phyloP scores from a whole-genome alignment of 2,888 invertebrate genomes.

The Stratiomys singularior region DNA sequence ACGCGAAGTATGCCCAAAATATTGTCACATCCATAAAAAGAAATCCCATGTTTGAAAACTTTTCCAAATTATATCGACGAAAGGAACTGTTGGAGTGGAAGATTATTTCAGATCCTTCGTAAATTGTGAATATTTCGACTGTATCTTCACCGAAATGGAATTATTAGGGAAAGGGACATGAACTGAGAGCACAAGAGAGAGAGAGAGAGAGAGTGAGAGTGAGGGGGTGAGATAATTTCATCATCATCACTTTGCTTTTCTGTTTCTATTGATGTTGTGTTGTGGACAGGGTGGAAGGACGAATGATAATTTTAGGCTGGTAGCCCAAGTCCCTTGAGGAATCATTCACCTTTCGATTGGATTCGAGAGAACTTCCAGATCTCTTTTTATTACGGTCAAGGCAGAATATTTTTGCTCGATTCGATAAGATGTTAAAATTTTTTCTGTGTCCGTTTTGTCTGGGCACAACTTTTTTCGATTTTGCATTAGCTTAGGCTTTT shows the following conservation, averaged over 20 bases:
- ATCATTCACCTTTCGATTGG: slow-evolving; percentile 6
- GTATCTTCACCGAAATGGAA: too few species aligned
- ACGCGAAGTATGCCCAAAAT: neutral
- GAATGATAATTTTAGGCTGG: neutral
- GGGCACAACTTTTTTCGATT: too few species aligned
- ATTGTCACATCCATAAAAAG: neutral
- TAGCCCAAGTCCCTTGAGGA: neutral
- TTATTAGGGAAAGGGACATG: too few species aligned
- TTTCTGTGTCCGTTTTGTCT: too few species aligned
- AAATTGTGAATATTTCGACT: too few species aligned
- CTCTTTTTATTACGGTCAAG: slow-evolving; percentile 7
- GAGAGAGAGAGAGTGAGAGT: too few species aligned
- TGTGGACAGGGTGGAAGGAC: too few species aligned
- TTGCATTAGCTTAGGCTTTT: too few species aligned
- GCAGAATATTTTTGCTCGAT: neutral
- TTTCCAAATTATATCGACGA: neutral
- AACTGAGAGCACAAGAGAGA: too few species aligned
- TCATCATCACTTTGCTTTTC: too few species aligned
- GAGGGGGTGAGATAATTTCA: neutral
- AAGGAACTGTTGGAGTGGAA: slow-evolving; percentile 9
- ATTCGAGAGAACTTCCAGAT: slow-evolving; percentile 1
- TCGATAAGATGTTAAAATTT: too few species aligned
- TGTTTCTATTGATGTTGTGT: too few species aligned
- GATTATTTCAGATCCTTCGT: neutral
- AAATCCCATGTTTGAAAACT: neutral